Conservation (phyloP, 2,113 vertebrate species). For the Phalacrocorax pelagicus region DNA sequence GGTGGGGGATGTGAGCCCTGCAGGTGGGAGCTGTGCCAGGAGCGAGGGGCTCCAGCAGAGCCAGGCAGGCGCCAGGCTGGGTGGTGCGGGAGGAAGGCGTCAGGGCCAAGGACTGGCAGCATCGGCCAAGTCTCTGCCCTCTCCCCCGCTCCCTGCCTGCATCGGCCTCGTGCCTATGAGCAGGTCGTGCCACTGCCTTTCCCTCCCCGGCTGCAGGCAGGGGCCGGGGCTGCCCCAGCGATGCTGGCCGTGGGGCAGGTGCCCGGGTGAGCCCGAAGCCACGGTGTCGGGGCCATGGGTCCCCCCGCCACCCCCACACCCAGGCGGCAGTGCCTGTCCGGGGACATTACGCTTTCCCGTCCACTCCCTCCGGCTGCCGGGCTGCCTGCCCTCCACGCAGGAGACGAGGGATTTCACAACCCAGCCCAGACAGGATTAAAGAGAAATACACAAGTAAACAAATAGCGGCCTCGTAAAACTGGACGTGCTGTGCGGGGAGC, state of each 20-base stretch:
- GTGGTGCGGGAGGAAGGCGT: background rate
- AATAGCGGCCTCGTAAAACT: slow-evolving; percentile 35
- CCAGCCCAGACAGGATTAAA: slow-evolving; percentile 62
- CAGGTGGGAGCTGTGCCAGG: background rate
- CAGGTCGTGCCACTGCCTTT: background rate
- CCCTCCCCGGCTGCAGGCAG: background rate
- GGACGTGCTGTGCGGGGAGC: background rate
- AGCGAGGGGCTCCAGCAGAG: background rate
- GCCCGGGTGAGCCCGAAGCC: background rate
- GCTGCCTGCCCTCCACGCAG: slow-evolving; percentile 61
- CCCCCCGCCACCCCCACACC: background rate
- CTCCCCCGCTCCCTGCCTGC: background rate
- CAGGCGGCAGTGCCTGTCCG: background rate
- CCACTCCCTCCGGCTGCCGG: slow-evolving; percentile 50
- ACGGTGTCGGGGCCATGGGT: rapidly evolving
- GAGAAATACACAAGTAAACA: slow-evolving; percentile 66
- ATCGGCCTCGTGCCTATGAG: rapidly evolving
- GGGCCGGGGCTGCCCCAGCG: background rate
- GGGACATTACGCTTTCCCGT: background rate
- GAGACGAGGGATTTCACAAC: slow-evolving; percentile 70
- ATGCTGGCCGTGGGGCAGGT: background rate
- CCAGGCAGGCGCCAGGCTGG: background rate
- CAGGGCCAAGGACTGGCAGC: background rate
- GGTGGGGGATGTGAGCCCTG: rapidly evolving
- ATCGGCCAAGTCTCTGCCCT: background rate